Evolutionary conservation across 2,113 vertebrate species (phyloP).

Genomic region (cattle (Bos taurus)): DNA sequence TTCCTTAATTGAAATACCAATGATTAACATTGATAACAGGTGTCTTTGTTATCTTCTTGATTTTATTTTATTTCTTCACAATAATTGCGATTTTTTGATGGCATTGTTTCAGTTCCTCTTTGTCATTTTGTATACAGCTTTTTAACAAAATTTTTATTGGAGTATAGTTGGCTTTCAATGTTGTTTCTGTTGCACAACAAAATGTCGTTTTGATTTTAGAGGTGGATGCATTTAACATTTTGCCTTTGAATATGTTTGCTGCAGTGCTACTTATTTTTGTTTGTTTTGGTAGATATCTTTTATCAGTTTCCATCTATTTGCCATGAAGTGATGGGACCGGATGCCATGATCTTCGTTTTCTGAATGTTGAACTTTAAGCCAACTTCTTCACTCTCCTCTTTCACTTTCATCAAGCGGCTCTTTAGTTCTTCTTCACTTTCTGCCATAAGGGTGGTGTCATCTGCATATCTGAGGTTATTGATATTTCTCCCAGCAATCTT

Average conservation of each 20-base stretch:
- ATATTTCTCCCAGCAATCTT: rapidly evolving
- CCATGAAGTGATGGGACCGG: no score
- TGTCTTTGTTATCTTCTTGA: neutral
- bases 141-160: neutral
- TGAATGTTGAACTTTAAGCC: no score
- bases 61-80: neutral
- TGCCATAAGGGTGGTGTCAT: no score
- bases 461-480: no score
- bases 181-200: neutral
- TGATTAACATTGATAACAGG: neutral
- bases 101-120: neutral
- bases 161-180: neutral
- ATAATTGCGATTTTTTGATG: neutral
- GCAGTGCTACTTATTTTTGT: neutral
- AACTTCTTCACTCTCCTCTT: no score
- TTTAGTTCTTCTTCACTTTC: no score
- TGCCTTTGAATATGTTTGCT: neutral
- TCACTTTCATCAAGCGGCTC: no score
- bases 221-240: neutral
- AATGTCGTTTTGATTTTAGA: neutral
- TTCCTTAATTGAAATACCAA: neutral
- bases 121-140: neutral
- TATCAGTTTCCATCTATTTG: neutral
- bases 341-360: no score
- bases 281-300: neutral